Conservation (phyloP, 1,140 invertebrate genomes). For the Sogatella furcifera region DNA sequence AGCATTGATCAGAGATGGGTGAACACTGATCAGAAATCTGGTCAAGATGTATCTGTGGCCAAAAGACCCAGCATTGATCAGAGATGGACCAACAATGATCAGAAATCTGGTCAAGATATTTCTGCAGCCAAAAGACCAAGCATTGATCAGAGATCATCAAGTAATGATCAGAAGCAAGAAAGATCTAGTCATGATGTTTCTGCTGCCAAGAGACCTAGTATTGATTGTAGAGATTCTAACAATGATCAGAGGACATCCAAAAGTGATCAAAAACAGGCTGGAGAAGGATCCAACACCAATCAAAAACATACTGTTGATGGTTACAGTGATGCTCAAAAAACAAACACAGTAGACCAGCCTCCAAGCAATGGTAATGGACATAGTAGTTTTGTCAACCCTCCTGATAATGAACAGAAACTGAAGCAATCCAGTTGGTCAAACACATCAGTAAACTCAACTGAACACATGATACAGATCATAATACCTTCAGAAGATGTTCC, state of each 20-base stretch:
- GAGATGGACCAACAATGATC: too few species aligned
- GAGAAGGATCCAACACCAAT: neutral
- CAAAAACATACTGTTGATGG: neutral
- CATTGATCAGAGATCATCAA: too few species aligned
- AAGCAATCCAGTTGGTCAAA: constrained; percentile 5
- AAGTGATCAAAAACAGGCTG: too few species aligned
- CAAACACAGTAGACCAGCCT: neutral
- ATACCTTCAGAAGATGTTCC: constrained; percentile 11
- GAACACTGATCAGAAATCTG: too few species aligned
- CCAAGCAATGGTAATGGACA: neutral
- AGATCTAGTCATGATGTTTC: too few species aligned
- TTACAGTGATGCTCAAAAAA: constrained; percentile 9
- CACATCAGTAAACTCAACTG: constrained; percentile 7
- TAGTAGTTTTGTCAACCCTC: neutral
- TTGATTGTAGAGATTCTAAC: too few species aligned
- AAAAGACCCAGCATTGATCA: too few species aligned
- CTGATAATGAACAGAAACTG: neutral
- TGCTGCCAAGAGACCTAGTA: too few species aligned
- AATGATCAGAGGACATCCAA: too few species aligned
- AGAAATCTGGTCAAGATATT: too few species aligned
- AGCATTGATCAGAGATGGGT: neutral
- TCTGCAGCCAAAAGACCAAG: too few species aligned
- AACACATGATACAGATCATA: constrained; percentile 17
- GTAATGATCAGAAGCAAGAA: too few species aligned
- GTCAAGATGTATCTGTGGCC: neutral